Evolutionary conservation across 92 coral and sea anemone genomes (phyloP).

Genomic region (Porites divaricata): DNA sequence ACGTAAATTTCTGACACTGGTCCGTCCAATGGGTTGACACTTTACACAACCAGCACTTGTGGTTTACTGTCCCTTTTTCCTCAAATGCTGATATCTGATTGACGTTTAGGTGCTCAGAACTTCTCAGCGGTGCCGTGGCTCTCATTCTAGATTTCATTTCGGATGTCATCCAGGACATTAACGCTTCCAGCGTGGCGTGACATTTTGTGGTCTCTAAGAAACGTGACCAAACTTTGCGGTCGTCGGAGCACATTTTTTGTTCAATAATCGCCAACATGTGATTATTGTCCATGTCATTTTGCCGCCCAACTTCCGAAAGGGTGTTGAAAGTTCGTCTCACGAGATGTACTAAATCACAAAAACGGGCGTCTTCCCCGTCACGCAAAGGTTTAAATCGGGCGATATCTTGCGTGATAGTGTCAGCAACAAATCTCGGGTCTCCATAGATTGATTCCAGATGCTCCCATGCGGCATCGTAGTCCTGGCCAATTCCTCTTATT

Average conservation of each 20-base stretch:
- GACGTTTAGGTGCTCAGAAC: not conserved
- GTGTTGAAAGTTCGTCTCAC: constrained; percentile 52
- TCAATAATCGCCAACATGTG: constrained; percentile 64
- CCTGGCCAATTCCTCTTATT: constrained; percentile 70
- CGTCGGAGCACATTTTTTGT: constrained; percentile 46
- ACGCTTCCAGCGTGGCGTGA: constrained; percentile 45
- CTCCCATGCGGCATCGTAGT: constrained; percentile 71
- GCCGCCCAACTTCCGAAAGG: constrained; percentile 53
- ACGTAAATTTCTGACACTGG: not conserved
- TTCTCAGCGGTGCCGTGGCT: constrained; percentile 58
- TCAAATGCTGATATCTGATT: not conserved
- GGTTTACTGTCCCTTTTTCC: not conserved
- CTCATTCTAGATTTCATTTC: constrained; percentile 61
- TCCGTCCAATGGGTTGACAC: constrained; percentile 45
- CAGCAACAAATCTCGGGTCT: too few relatives aligned
- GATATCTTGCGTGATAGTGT: too few relatives aligned
- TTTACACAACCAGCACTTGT: constrained; percentile 36
- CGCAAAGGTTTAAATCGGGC: constrained; percentile 53
- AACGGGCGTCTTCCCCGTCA: constrained; percentile 68
- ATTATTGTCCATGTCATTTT: constrained; percentile 58
- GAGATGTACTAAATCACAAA: constrained; percentile 62
- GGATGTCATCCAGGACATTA: constrained; percentile 50
- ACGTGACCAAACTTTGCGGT: constrained; percentile 66
- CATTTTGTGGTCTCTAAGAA: constrained; percentile 38
- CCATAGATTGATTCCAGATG: constrained; percentile 69